A percentile compares a stretch with the other conserved stretches of the same genome.
Conservation (phyloP, 2,113 vertebrate genomes). For the Chionomys nivalis region DNA sequence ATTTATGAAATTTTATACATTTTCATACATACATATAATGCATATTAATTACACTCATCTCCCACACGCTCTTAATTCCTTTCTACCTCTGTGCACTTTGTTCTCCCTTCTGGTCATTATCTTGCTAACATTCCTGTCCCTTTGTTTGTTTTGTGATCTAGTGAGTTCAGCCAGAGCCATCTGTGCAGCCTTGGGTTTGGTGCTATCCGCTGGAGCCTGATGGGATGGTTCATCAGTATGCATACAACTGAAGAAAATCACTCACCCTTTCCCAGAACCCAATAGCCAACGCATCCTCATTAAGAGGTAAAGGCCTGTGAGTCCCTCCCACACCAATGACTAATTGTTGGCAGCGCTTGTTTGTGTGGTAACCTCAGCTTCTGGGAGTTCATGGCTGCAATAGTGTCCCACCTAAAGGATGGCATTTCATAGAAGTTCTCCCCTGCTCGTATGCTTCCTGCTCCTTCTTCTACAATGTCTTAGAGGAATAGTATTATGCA, state of each 20-base stretch:
- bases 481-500: background rate
- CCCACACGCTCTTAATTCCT: background rate
- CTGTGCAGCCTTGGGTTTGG: background rate
- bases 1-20: too few species aligned
- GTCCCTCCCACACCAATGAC: background rate
- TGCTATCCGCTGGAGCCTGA: background rate
- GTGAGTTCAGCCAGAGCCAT: background rate
- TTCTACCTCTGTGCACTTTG: background rate
- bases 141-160: background rate
- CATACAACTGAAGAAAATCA: background rate
- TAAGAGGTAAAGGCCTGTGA: background rate
- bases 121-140: background rate
- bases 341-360: background rate
- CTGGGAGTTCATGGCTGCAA: background rate
- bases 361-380: background rate
- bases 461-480: background rate
- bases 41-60: background rate
- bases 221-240: background rate
- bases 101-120: background rate
- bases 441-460: background rate
- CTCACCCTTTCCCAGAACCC: background rate
- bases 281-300: background rate
- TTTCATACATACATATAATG: background rate
- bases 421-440: background rate
- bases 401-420: background rate